Conservation (phyloP, 2,113 vertebrate species). For the Mobula birostris region DNA sequence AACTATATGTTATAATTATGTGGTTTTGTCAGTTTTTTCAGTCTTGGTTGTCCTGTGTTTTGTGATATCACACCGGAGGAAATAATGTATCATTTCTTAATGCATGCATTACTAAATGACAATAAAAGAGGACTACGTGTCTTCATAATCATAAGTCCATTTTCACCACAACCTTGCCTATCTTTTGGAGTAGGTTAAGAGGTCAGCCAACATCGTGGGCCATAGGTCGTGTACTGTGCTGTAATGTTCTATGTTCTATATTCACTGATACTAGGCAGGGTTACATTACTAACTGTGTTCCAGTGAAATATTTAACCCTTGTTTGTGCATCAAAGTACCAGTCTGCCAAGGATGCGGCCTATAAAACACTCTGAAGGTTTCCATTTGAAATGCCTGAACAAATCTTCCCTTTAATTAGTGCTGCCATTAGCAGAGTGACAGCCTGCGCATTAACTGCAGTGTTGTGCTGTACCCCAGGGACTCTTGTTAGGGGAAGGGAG, state of each 20-base stretch:
- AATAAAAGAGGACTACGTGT: no score
- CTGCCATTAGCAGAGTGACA: slow-evolving; percentile 30
- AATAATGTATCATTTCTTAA: no score
- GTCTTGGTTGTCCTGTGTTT: no score
- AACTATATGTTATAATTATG: no score
- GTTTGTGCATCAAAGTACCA: not conserved
- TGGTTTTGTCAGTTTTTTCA: no score
- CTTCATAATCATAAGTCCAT: no score
- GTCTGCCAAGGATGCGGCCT: not conserved
- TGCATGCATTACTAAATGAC: no score
- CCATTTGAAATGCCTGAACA: not conserved
- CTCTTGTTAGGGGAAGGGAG: not conserved
- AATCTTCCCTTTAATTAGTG: slow-evolving; percentile 24
- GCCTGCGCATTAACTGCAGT: not conserved
- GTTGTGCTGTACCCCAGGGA: not conserved
- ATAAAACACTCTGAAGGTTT: not conserved
- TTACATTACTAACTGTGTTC: not conserved
- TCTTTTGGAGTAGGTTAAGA: not conserved
- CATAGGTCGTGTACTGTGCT: not conserved
- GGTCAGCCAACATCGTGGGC: no score
- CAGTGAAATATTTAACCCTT: not conserved
- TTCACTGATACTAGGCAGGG: not conserved
- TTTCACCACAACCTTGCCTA: not conserved
- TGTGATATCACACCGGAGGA: no score
- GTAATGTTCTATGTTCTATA: no score